phyloP scores from a whole-genome alignment of 2,113 vertebrate genomes.

The Alectura lathami region DNA sequence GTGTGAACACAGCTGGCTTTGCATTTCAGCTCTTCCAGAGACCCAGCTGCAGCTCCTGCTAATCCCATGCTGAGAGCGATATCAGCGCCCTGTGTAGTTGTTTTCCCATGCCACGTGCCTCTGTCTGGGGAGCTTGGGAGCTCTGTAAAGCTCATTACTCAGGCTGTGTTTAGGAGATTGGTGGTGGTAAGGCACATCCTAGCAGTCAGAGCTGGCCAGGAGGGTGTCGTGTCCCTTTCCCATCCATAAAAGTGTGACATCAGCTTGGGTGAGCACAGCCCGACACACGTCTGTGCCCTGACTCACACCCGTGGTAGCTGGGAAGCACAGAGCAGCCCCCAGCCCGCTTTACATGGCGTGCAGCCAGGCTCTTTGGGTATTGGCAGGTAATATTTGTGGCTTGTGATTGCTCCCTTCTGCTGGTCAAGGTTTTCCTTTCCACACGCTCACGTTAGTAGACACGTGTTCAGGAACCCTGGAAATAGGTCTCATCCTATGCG shows the following conservation, averaged over 20 bases:
- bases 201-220: background rate
- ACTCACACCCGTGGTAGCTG: background rate
- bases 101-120: fast-evolving
- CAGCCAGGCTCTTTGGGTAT: background rate
- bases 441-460: fast-evolving
- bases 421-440: background rate
- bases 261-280: background rate
- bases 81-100: background rate
- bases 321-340: background rate
- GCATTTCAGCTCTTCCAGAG: background rate
- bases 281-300: background rate
- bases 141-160: background rate
- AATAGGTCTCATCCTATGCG: background rate
- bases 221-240: background rate
- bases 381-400: background rate
- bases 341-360: background rate
- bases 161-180: background rate
- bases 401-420: background rate
- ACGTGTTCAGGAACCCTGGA: background rate
- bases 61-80: fast-evolving
- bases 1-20: background rate
- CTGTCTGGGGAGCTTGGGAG: background rate
- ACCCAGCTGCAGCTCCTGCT: background rate
- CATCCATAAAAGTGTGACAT: background rate
- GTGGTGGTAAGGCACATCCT: background rate